Conservation (phyloP, 2,888 invertebrate species). For the Ligdia adustata region DNA sequence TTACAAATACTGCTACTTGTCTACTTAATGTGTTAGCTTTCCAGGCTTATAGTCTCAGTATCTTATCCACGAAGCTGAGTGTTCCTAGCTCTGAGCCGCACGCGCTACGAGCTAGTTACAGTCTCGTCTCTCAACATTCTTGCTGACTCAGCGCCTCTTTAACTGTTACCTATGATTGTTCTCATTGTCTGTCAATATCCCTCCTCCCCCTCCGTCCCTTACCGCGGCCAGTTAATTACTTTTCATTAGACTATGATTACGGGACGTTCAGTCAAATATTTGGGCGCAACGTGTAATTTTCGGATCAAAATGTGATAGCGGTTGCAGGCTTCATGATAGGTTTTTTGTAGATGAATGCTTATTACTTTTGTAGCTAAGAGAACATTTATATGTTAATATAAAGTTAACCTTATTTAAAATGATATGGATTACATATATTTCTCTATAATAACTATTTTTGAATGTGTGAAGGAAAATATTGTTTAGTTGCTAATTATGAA, state of each 20-base stretch:
- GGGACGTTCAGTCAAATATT: constrained; percentile 35
- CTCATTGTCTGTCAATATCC: constrained; percentile 77
- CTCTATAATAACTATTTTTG: too few relatives aligned
- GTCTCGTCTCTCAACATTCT: constrained; percentile 62
- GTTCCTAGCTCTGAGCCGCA: constrained; percentile 37
- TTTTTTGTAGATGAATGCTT: constrained; percentile 2
- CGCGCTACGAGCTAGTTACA: constrained; percentile 62
- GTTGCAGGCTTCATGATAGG: constrained; percentile 9
- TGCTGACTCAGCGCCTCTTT: constrained; percentile 81
- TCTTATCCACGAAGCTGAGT: not conserved
- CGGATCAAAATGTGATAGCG: constrained; percentile 30
- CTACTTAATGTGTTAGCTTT: too few relatives aligned
- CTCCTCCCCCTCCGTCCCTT: constrained; percentile 28
- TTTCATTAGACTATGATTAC: constrained; percentile 70
- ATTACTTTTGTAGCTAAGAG: too few relatives aligned
- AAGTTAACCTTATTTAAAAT: too few relatives aligned
- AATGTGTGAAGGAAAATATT: too few relatives aligned
- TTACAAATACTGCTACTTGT: too few relatives aligned
- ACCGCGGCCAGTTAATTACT: constrained; percentile 73
- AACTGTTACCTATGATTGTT: constrained; percentile 78
- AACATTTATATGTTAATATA: too few relatives aligned
- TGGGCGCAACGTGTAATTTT: constrained; percentile 38
- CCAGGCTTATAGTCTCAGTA: too few relatives aligned
- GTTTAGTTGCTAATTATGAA: too few relatives aligned
- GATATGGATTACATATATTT: too few relatives aligned